A percentile compares a stretch with the other conserved stretches of the same genome.
Evolutionary conservation across 2,888 invertebrate species (phyloP).

Genomic region (Malacosoma neustria): DNA sequence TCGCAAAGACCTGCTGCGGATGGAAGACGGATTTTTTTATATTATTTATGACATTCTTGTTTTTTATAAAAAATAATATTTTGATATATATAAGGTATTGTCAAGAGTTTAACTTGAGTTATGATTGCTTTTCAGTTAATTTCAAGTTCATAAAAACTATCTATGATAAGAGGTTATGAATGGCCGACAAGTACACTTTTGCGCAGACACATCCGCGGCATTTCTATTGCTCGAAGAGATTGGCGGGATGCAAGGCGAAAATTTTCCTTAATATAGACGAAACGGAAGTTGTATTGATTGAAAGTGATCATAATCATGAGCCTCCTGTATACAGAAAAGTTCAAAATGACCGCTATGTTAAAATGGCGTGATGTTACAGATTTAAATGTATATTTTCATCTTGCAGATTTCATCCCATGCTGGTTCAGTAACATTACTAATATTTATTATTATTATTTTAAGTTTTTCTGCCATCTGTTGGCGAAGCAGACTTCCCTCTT

Average conservation of each 20-base stretch:
- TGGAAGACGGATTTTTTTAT: constrained; percentile 15
- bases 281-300: constrained; percentile 15
- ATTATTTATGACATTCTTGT: constrained; percentile 34
- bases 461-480: too few relatives aligned
- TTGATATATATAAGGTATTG: constrained; percentile 24
- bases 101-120: too few relatives aligned
- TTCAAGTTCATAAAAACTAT: constrained; percentile 27
- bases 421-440: too few relatives aligned
- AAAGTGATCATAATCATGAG: constrained; percentile 28
- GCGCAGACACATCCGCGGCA: constrained; percentile 25
- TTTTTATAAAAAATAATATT: constrained; percentile 14
- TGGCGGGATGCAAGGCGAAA: constrained; percentile 37
- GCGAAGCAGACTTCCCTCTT: too few relatives aligned
- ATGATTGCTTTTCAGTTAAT: constrained; percentile 20
- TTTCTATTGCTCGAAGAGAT: constrained; percentile 42
- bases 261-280: constrained; percentile 25
- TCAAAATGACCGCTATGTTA: constrained; percentile 22
- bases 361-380: too few relatives aligned
- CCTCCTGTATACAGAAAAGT: constrained; percentile 25
- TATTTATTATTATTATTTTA: too few relatives aligned
- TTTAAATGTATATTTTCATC: too few relatives aligned
- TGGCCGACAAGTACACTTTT: constrained; percentile 38
- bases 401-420: too few relatives aligned
- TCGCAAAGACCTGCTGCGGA: constrained; percentile 17
- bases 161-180: constrained; percentile 26